Conservation (phyloP, 2,113 vertebrate species). For the Nanorana parkeri region DNA sequence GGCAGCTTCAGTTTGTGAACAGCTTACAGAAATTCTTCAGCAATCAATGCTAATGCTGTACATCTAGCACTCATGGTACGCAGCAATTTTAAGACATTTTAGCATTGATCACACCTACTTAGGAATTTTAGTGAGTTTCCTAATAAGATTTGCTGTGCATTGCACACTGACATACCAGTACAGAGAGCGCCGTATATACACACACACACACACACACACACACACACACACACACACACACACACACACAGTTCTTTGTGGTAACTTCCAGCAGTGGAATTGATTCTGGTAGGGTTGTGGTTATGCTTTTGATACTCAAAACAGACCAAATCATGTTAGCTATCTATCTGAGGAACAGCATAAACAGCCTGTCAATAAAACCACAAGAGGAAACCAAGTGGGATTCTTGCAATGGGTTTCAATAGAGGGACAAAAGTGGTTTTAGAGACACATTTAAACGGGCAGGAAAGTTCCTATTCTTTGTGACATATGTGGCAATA, state of each 20-base stretch:
- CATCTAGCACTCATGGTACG: neutral
- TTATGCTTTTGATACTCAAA: slow-evolving; percentile 16
- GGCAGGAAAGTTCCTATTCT: neutral
- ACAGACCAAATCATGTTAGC: slow-evolving; percentile 49
- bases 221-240: neutral
- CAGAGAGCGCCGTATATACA: neutral
- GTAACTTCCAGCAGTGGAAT: neutral
- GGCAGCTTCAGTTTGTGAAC: neutral
- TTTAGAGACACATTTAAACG: neutral
- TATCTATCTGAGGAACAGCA: slow-evolving; percentile 47
- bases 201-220: neutral
- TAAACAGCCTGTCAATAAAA: slow-evolving; percentile 50
- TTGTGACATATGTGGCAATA: neutral
- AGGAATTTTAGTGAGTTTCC: neutral
- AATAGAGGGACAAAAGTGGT: neutral
- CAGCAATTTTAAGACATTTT: slow-evolving; percentile 2
- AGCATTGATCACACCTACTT: neutral
- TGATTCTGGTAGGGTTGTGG: slow-evolving; percentile 38
- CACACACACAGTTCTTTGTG: neutral
- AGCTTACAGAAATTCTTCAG: neutral
- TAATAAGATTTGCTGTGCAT: slow-evolving; percentile 25
- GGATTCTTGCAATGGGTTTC: slow-evolving; percentile 10
- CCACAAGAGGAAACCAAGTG: slow-evolving; percentile 18
- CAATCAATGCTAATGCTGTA: slow-evolving; percentile 31
- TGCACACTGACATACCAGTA: neutral